Evolutionary conservation across 2,797 vertebrate species (phyloP).

Genomic region (Coluber constrictor): DNA sequence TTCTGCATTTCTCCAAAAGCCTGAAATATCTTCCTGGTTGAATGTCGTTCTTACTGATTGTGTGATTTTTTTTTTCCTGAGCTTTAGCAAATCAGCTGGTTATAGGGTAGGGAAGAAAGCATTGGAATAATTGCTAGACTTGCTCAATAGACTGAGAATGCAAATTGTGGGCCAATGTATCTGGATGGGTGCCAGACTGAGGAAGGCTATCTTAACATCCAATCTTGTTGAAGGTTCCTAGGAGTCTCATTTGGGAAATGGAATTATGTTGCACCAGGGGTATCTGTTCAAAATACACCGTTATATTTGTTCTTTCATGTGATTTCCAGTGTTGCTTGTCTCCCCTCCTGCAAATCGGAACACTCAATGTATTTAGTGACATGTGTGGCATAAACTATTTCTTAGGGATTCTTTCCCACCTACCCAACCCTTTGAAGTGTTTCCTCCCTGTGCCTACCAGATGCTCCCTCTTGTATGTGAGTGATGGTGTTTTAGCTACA

Average conservation of each 20-base stretch:
- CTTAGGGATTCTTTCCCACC: background rate
- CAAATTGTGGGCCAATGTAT: background rate
- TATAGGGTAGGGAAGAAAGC: background rate
- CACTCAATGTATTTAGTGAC: background rate
- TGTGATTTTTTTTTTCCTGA: too few relatives aligned
- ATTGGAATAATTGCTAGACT: background rate
- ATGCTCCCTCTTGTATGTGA: background rate
- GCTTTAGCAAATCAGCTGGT: slow-evolving; percentile 6
- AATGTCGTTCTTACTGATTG: background rate
- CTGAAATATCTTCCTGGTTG: background rate
- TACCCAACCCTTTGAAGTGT: background rate
- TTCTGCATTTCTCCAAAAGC: too few relatives aligned
- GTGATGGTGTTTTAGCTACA: background rate
- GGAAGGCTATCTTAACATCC: background rate
- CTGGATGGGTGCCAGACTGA: background rate
- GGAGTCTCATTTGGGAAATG: background rate
- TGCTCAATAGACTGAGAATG: background rate
- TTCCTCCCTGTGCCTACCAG: background rate
- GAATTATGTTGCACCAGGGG: background rate
- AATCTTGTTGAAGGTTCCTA: background rate
- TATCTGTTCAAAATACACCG: background rate
- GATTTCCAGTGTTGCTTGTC: background rate
- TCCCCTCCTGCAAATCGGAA: background rate
- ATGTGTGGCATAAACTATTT: too few relatives aligned
- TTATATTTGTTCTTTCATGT: background rate